Evolutionary conservation across 2,113 vertebrate genomes (phyloP), one percentile per base, ranked within the genome.

Genomic region (Trematomus loennbergii): DNA sequence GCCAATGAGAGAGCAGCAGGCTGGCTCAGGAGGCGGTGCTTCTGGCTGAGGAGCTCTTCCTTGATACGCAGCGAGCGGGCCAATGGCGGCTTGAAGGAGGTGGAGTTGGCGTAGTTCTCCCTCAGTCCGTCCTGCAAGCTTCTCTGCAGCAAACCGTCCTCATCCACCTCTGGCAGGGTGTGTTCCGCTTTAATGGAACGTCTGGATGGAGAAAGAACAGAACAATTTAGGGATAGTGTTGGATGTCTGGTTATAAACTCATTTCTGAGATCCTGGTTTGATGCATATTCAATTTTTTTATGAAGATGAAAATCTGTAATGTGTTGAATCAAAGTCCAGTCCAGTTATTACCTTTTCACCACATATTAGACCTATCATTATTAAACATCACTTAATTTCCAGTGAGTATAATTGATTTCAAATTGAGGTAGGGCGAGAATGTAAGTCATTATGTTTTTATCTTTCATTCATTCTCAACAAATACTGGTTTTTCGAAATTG

Each of bases 21-120:
- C 92, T 97, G 96, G 78, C 87, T 88, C 33, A 93, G 83, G 87
- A 98, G 96, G 87, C 82, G 93, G 63, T 97, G 97, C 94, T 98
- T 99, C 96, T 97, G 97, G 95, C 92, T 98, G 90, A 97, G 95
- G 89, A 98, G 96, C 94, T 99, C 97, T 94, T 98, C 97, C 94
- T 97, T 98, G 94, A 98, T 97, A 88, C 97, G 97, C 90, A 98
- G 96, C 33, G 98, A 99, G 93, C 96, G 97, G 94, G 97, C 97
- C 94, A 99, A 85, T 2, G 97, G 97, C 84, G 97, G 97, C 95
- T 97, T 99, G 93, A 97, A 96, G 94, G 96, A 94, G 94, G 95
- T 94, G 93, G 97, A 96, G 94, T 95, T 95, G 95, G 94, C 94
- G 93, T 95, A 96, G 94, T 94, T 95, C 95, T 97, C 97, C 95